Conservation (phyloP, 2,797 vertebrate genomes). For the Distichodus sexfasciatus region DNA sequence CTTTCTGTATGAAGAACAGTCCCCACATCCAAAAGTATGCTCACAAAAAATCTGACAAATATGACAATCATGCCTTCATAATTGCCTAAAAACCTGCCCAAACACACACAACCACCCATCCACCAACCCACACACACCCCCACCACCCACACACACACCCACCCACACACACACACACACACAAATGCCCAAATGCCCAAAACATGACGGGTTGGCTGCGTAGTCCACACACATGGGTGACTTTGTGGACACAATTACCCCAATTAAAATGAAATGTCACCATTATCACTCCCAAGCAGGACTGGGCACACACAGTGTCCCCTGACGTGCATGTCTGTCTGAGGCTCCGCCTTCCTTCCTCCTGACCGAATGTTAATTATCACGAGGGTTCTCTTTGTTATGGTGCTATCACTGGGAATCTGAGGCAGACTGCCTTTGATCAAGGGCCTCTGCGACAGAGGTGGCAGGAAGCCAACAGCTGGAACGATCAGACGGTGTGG, state of each 20-base stretch:
- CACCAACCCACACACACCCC: no score
- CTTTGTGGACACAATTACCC: constrained; percentile 46
- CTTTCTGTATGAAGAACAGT: no score
- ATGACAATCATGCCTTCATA: no score
- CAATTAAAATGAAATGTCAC: constrained; percentile 50
- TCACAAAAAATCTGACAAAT: no score
- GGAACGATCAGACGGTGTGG: constrained; percentile 17
- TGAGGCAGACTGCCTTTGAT: constrained; percentile 35
- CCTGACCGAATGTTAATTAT: constrained; percentile 37
- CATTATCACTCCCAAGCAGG: constrained; percentile 44
- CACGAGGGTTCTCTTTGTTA: constrained; percentile 24
- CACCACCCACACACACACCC: constrained; percentile 4
- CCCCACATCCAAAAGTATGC: no score
- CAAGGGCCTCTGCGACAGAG: background rate
- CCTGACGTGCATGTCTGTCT: constrained; percentile 25
- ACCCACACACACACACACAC: constrained; percentile 1
- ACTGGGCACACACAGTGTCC: constrained; percentile 2
- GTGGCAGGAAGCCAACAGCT: background rate
- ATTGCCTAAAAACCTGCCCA: no score
- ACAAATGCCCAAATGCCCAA: background rate
- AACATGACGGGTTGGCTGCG: background rate
- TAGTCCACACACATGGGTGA: constrained; percentile 19
- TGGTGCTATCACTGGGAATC: constrained; percentile 19
- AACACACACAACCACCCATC: no score
- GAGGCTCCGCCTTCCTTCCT: constrained; percentile 9